Conservation (phyloP, 2,888 invertebrate genomes). For the Aphodius granarius region DNA sequence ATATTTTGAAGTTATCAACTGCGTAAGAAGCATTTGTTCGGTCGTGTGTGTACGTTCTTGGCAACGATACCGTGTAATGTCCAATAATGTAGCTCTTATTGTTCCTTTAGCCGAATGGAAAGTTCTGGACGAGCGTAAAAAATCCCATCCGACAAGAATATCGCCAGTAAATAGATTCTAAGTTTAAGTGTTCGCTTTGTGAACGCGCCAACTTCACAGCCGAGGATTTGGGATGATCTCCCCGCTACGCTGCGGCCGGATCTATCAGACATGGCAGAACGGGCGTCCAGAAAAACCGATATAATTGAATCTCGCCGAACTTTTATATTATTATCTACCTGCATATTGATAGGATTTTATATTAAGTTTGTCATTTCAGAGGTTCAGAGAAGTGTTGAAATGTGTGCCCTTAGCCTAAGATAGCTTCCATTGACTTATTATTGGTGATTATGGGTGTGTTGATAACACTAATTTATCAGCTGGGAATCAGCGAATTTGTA, state of each 20-base stretch:
- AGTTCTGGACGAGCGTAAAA: slow-evolving; percentile 44
- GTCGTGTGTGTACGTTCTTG: slow-evolving; percentile 34
- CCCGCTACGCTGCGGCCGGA: slow-evolving; percentile 25
- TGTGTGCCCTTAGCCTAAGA: too few species aligned
- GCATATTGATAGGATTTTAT: neutral
- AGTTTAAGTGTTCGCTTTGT: slow-evolving; percentile 46
- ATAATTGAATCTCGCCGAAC: slow-evolving; percentile 24
- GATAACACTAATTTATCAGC: too few species aligned
- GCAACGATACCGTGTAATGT: slow-evolving; percentile 42
- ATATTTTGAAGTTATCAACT: slow-evolving; percentile 38
- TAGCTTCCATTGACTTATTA: too few species aligned
- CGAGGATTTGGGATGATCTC: slow-evolving; percentile 31
- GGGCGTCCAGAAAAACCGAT: slow-evolving; percentile 18
- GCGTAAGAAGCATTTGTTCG: slow-evolving; percentile 12
- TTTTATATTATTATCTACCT: slow-evolving; percentile 3
- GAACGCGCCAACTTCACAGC: slow-evolving; percentile 41
- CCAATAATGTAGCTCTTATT: slow-evolving; percentile 43
- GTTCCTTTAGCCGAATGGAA: slow-evolving; percentile 43
- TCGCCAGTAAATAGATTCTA: slow-evolving; percentile 46
- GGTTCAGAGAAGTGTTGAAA: too few species aligned
- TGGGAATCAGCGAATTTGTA: too few species aligned
- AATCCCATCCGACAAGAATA: slow-evolving; percentile 46
- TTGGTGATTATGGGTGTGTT: too few species aligned
- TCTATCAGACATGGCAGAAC: slow-evolving; percentile 21
- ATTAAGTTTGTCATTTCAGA: neutral